Evolutionary conservation across 2,888 invertebrate species (phyloP).

Genomic region (Trilocha varians): DNA sequence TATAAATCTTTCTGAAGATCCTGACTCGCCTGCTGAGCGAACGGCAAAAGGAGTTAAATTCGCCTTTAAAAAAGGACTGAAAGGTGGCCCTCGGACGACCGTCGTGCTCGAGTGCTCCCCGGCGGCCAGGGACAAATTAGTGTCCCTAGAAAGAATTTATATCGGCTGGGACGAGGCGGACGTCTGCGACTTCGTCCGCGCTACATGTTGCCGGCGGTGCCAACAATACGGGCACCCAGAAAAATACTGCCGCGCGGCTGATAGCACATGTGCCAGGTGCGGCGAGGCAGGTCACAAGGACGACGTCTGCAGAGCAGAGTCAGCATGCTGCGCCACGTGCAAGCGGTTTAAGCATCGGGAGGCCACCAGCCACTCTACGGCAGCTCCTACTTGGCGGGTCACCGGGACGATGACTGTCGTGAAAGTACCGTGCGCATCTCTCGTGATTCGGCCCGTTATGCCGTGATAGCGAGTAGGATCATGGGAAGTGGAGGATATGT

Average conservation of each 20-base stretch:
- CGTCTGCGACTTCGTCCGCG: background rate
- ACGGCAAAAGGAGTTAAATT: background rate
- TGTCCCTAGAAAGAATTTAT: background rate
- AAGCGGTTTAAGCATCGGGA: no score
- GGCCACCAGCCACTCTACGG: no score
- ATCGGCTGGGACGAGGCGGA: slow-evolving; percentile 3
- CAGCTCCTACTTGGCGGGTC: no score
- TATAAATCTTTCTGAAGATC: background rate
- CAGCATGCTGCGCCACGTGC: slow-evolving; percentile 16
- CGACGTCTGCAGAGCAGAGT: slow-evolving; percentile 4
- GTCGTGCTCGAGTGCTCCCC: slow-evolving; percentile 4
- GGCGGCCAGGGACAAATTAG: background rate
- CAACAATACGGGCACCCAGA: slow-evolving; percentile 28
- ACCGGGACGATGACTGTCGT: no score
- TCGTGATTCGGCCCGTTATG: no score
- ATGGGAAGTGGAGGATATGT: no score
- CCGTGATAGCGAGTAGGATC: no score
- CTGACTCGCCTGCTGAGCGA: background rate
- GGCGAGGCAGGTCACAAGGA: no score
- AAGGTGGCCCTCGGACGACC: background rate
- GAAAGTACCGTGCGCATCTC: no score
- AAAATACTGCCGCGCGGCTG: slow-evolving; percentile 13
- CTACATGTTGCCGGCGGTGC: slow-evolving; percentile 20
- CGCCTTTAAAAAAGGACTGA: background rate
- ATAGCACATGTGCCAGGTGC: no score